Conservation (phyloP, 2,888 invertebrate species). For the Acronicta leporina region DNA sequence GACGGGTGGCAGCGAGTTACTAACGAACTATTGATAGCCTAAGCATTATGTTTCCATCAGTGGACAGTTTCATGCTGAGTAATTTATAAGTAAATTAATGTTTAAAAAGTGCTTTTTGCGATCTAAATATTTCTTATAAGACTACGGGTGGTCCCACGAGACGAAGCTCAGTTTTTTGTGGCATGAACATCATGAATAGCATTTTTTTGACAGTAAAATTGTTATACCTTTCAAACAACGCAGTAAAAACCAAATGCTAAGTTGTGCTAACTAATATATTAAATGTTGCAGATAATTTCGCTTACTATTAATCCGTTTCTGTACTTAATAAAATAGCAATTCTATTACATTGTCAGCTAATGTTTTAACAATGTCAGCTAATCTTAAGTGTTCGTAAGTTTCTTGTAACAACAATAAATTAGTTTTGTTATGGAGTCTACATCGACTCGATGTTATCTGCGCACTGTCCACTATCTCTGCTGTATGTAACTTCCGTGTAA, state of each 20-base stretch:
- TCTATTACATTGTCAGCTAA: constrained; percentile 16
- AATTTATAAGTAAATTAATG: no score
- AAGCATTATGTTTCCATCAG: no score
- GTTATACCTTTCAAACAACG: not conserved
- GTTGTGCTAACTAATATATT: not conserved
- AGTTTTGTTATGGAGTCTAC: constrained; percentile 45
- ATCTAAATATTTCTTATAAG: not conserved
- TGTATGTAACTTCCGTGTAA: constrained; percentile 53
- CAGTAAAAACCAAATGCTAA: not conserved
- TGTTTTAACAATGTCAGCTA: constrained; percentile 28
- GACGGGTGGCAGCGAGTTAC: no score
- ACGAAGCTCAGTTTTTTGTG: not conserved
- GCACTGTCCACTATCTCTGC: constrained; percentile 52
- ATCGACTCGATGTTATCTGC: constrained; percentile 51
- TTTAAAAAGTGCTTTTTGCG: not conserved
- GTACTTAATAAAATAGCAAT: constrained; percentile 27
- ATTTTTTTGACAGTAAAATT: constrained; percentile 1
- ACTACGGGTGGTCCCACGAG: constrained; percentile 8
- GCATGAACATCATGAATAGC: constrained; percentile 8
- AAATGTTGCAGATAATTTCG: constrained; percentile 2
- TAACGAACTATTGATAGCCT: no score
- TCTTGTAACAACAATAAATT: constrained; percentile 43
- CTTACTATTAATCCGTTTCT: constrained; percentile 8
- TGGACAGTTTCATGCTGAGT: no score
- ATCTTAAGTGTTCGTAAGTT: constrained; percentile 32